phyloP scores from a whole-genome alignment of 2,888 invertebrate genomes.

The Phania funesta region DNA sequence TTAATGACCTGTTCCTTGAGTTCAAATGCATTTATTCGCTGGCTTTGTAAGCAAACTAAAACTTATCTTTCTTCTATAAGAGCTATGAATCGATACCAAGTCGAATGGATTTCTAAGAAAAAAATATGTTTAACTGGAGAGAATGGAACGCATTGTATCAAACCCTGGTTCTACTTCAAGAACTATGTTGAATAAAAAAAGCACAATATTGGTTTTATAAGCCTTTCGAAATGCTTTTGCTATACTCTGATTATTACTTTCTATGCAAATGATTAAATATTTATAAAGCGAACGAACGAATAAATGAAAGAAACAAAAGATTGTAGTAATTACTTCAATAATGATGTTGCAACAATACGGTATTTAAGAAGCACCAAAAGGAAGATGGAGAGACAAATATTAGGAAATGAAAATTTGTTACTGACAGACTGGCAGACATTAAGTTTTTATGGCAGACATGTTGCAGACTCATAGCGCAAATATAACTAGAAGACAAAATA shows the following conservation, averaged over 20 bases:
- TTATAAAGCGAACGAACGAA: conserved; percentile 70
- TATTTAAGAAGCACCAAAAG: conserved; percentile 30
- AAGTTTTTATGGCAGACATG: conserved; percentile 47
- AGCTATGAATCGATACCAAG: no score
- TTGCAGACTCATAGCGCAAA: conserved; percentile 47
- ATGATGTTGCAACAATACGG: conserved; percentile 63
- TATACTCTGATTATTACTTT: conserved; percentile 44
- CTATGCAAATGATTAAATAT: conserved; percentile 69
- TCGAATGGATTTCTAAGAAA: no score
- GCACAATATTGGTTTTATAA: conserved; percentile 29
- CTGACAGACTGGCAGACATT: conserved; percentile 46
- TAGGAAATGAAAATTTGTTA: conserved; percentile 43
- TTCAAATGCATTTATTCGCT: no score
- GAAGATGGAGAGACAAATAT: conserved; percentile 44
- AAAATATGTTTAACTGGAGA: neutral
- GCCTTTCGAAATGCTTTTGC: conserved; percentile 24
- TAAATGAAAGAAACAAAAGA: conserved; percentile 54
- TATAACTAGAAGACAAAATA: neutral
- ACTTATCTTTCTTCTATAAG: no score
- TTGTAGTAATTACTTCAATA: conserved; percentile 73
- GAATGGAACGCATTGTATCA: neutral
- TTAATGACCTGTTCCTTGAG: no score
- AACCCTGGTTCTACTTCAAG: neutral
- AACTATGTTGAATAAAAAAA: conserved; percentile 1
- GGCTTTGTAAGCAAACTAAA: no score